Evolutionary conservation across 2,888 invertebrate species (phyloP).

Genomic region (Mythimna impura): DNA sequence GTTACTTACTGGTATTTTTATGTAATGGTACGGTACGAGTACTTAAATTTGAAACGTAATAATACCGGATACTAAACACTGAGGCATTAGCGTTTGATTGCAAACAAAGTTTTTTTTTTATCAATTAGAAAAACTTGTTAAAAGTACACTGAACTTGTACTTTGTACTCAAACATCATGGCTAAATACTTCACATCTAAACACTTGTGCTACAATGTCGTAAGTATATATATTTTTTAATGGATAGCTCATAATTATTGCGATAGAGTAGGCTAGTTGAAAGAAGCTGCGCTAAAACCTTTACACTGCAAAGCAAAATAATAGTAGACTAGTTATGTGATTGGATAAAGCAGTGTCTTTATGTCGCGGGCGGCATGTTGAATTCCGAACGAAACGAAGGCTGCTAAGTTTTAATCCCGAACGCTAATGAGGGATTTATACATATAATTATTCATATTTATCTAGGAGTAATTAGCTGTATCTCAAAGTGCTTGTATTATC

Average conservation of each 20-base stretch:
- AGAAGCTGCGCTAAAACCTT: neutral
- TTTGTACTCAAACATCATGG: constrained; percentile 14
- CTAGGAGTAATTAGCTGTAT: too few relatives aligned
- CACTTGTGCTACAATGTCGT: neutral
- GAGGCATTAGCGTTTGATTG: neutral
- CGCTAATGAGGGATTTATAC: too few relatives aligned
- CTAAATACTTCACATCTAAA: constrained; percentile 10
- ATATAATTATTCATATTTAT: too few relatives aligned
- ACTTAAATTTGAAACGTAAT: neutral
- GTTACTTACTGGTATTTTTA: too few relatives aligned
- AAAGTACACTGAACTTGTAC: constrained; percentile 5
- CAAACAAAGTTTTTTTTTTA: neutral
- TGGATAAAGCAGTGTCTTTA: too few relatives aligned
- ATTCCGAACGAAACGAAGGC: too few relatives aligned
- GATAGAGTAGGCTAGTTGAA: neutral
- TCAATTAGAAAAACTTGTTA: constrained; percentile 4
- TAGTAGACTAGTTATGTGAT: too few relatives aligned
- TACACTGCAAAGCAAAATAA: too few relatives aligned
- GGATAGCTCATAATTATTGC: neutral
- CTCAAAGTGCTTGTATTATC: too few relatives aligned
- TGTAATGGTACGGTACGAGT: too few relatives aligned
- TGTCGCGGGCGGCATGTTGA: too few relatives aligned
- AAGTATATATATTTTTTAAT: neutral
- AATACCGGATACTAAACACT: neutral
- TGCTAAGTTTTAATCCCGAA: too few relatives aligned